Percentiles rank a stretch among this genome's conserved stretches.
phyloP scores from a whole-genome alignment of 2,113 vertebrate genomes.

The Falco punctatus region DNA sequence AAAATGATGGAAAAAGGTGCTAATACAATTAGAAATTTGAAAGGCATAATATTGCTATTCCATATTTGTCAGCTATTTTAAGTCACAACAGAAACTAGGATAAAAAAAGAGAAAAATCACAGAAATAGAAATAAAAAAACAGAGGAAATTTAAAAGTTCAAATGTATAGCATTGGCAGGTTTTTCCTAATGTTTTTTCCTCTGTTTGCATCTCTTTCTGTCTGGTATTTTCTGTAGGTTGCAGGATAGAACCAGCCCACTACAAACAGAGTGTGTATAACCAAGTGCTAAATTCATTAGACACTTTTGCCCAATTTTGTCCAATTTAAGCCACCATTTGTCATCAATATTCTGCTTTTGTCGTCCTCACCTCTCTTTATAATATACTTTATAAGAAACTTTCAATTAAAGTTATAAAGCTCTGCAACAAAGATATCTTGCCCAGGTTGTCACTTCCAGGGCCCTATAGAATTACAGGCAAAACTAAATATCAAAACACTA shows the following conservation, averaged over 20 bases:
- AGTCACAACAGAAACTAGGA: not conserved
- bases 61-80: not conserved
- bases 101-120: not conserved
- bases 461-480: not conserved
- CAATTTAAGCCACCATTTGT: not conserved
- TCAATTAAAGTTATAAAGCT: not conserved
- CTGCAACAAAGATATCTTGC: not conserved
- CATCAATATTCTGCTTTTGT: not conserved
- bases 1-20: not conserved
- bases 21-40: not conserved
- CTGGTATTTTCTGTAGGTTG: not conserved
- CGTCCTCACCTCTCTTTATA: not conserved
- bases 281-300: not conserved
- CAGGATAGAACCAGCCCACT: not conserved
- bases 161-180: not conserved
- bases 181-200: not conserved
- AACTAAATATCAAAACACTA: not conserved
- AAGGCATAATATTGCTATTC: not conserved
- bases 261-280: not conserved
- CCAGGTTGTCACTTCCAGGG: not conserved
- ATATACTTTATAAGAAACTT: not conserved
- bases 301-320: not conserved
- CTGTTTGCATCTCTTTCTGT: not conserved
- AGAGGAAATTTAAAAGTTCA: not conserved
- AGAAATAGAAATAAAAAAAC: not conserved